Evolutionary conservation across 1,140 invertebrate species (phyloP), one percentile per base, ranked within the genome.

Genomic region (Caenorhabditis briggsae): DNA sequence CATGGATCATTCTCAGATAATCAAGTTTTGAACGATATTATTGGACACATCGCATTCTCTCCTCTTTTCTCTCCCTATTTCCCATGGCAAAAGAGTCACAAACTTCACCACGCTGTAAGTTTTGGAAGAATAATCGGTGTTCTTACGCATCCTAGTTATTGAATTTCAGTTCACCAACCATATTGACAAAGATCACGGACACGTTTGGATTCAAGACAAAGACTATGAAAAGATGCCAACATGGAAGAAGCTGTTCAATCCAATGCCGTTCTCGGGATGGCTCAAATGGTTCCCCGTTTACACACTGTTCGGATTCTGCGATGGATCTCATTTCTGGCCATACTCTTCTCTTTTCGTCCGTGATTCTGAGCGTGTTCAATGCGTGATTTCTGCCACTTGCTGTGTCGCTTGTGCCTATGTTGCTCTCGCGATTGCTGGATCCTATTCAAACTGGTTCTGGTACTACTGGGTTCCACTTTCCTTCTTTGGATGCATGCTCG

Each of bases 1-100:
- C 93, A 93, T 83, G 91, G 91, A 46, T 93, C 93, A 2, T 93
- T 93, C 89, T 93, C 93, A 3, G 88, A 91, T 41, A 90, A 92
- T 84, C 89, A 87, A 12, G 90, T 91, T 70, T 48, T 92, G 5
- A 91, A 91, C 59, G 91, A 91, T 74, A 33, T 91, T 8, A 87
- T 88, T 59, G 91, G 91, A 18, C 91, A 91, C 55, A 82, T 91
- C 65, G 82, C 90, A 11, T 91, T 92, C 87, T 91, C 90, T 25
- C 78, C 87, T 9, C 86, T 88, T 20, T 89, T 91, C 41, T 87
- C 86, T 12, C 83, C 88, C 16, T 88, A 88, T 48, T 91, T 91
- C 90, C 90, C 90, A 23, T 91, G 91, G 91, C 91, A 91, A 70
- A 91, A 91, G 61, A 90, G 88, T 23, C 91, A 91, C 82, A 70